These are phyloP conservation scores for Labia minor DNA, from an alignment of 2,888 invertebrate species.

Conservation along the genomic window DNA sequence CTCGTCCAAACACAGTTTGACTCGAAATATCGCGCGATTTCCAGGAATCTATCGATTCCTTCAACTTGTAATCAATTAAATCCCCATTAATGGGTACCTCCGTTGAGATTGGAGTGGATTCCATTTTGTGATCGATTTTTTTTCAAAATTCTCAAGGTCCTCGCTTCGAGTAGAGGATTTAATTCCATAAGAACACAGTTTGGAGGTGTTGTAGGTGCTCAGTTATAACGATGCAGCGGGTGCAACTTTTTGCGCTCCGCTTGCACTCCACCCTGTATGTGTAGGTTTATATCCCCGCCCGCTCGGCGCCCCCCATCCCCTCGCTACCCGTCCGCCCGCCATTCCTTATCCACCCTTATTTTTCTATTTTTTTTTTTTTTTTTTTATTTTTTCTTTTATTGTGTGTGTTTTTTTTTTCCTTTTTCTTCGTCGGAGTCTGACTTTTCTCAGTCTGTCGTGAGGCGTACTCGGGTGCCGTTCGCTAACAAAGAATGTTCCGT, in stretches of 20 bases:
- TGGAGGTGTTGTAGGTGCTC: not conserved
- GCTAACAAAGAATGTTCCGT: no score
- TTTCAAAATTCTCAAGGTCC: not conserved
- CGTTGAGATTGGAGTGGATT: not conserved
- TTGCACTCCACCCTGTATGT: not conserved
- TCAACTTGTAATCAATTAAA: conserved; percentile 1
- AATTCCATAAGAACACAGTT: no score
- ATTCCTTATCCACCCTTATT: conserved; percentile 13
- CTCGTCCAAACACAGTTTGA: conserved; percentile 2
- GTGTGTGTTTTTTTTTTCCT: not conserved
- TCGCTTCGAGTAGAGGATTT: not conserved
- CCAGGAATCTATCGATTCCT: conserved; percentile 13
- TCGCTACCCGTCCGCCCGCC: not conserved
- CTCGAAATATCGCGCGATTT: conserved; percentile 13
- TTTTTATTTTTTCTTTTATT: not conserved
- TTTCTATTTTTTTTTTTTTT: conserved; percentile 5
- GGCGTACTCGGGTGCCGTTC: not conserved
- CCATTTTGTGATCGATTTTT: not conserved
- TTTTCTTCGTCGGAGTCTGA: conserved; percentile 8
- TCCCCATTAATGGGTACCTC: not conserved
- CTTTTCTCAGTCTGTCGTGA: conserved; percentile 13
- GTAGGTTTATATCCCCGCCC: conserved; percentile 8
- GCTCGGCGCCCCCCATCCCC: not conserved
- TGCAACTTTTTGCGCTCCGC: not conserved
- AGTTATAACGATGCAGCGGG: not conserved